Evolutionary conservation across 2,113 vertebrate genomes (phyloP).

Genomic region (Calidris pygmaea): DNA sequence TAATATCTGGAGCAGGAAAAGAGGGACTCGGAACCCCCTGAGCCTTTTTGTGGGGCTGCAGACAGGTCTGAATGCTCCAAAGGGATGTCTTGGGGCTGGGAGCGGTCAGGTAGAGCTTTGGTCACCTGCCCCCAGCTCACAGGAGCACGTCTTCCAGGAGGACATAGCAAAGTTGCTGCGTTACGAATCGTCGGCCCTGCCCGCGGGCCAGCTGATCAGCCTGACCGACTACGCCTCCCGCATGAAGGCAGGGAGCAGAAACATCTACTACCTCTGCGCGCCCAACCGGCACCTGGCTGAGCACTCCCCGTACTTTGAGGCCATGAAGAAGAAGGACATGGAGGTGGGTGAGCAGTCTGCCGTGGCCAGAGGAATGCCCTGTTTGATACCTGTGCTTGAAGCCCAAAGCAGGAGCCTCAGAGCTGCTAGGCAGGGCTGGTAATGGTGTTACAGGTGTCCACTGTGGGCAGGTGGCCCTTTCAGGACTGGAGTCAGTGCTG

Average conservation of each 20-base stretch:
- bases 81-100: neutral
- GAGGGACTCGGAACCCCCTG: neutral
- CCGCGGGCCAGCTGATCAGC: constrained; percentile 86
- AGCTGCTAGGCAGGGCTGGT: neutral
- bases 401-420: neutral
- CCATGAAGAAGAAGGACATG: constrained; percentile 93
- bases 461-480: neutral
- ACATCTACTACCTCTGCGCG: constrained; percentile 94
- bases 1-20: neutral
- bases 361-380: neutral
- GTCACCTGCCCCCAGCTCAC: neutral
- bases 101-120: neutral
- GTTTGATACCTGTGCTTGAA: neutral
- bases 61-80: neutral
- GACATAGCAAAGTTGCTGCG: constrained; percentile 91
- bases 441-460: neutral
- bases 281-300: constrained; percentile 92
- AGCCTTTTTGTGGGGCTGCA: neutral
- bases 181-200: constrained; percentile 89
- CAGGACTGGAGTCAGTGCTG: neutral
- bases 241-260: constrained; percentile 90
- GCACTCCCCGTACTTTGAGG: constrained; percentile 93
- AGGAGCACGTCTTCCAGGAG: constrained; percentile 73
- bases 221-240: constrained; percentile 86
- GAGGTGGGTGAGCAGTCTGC: constrained; percentile 79